Conservation (phyloP, 2,888 invertebrate genomes). For the Tuberolachnus salignus region DNA sequence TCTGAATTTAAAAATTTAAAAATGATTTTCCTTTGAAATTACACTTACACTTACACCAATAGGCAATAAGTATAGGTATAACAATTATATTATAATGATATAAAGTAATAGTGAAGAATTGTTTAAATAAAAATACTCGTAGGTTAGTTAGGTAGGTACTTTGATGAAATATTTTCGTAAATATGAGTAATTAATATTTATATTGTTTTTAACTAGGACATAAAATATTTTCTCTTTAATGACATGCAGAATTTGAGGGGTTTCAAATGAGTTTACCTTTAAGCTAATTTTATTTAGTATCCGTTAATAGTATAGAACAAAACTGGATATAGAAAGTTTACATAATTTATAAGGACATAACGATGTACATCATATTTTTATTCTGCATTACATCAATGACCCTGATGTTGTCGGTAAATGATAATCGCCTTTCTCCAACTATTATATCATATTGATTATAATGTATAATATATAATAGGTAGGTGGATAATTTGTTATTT, state of each 20-base stretch:
- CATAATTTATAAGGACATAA: conserved; percentile 18
- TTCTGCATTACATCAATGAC: conserved; percentile 39
- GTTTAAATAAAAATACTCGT: too few species aligned
- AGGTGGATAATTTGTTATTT: not conserved
- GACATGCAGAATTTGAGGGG: not conserved
- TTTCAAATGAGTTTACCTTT: not conserved
- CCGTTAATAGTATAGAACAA: not conserved
- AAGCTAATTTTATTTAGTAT: not conserved
- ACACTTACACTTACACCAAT: too few species aligned
- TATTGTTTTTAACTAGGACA: too few species aligned
- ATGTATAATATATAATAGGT: not conserved
- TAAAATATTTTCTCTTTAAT: not conserved
- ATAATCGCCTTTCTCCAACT: conserved; percentile 52
- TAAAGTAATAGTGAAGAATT: too few species aligned
- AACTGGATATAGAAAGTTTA: conserved; percentile 50
- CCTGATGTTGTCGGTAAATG: conserved; percentile 27
- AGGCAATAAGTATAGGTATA: too few species aligned
- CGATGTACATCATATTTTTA: conserved; percentile 34
- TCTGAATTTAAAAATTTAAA: too few species aligned
- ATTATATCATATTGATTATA: conserved; percentile 41
- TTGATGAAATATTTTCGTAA: too few species aligned
- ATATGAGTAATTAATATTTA: too few species aligned
- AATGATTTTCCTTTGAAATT: too few species aligned
- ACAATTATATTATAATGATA: too few species aligned
- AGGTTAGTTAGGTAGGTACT: too few species aligned